These are phyloP conservation scores for Cathartes aura DNA, from an alignment of 2,113 vertebrate species.

Conservation along the genomic window DNA sequence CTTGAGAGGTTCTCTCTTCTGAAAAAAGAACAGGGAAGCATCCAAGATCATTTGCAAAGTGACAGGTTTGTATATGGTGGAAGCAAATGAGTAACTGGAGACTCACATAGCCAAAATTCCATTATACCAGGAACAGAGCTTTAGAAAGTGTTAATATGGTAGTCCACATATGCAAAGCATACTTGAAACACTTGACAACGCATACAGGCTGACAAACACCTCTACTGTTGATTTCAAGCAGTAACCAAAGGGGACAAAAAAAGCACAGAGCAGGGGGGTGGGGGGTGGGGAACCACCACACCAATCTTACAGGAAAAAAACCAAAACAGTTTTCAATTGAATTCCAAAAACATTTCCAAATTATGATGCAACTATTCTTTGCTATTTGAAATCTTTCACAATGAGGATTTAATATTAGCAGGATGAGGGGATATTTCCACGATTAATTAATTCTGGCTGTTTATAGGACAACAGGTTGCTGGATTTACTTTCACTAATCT, in stretches of 20 bases:
- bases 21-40: neutral
- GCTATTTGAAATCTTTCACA: neutral
- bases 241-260: neutral
- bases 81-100: neutral
- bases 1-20: neutral
- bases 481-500: conserved; percentile 6
- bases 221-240: neutral
- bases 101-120: neutral
- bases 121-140: neutral
- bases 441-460: conserved; percentile 1
- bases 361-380: neutral
- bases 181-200: neutral
- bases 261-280: neutral
- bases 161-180: neutral
- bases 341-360: neutral
- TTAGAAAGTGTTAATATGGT: neutral
- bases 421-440: neutral
- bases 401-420: neutral
- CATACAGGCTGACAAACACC: neutral
- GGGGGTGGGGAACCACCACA: too few species aligned
- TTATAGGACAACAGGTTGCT: neutral
- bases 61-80: neutral
- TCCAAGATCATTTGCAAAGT: neutral
- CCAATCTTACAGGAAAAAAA: neutral
- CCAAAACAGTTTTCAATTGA: neutral